Evolutionary conservation across 2,113 vertebrate species (phyloP).

Genomic region (Clinocottus analis): DNA sequence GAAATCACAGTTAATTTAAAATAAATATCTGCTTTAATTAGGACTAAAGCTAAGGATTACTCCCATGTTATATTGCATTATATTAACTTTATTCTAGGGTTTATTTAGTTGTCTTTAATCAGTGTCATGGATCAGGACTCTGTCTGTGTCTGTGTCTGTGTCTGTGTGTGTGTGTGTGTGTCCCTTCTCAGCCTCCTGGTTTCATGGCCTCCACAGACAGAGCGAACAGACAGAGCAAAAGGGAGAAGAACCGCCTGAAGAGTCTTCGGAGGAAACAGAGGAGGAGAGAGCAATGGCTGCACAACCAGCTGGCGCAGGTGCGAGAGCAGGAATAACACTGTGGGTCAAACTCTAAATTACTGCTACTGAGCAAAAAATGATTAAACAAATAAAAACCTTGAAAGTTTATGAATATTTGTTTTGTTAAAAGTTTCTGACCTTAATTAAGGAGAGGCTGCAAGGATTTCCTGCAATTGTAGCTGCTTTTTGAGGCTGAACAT

Average conservation of each 20-base stretch:
- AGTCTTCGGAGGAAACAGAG: conserved; percentile 86
- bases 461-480: not conserved
- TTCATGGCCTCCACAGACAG: conserved; percentile 35
- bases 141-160: conserved; percentile 1
- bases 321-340: not conserved
- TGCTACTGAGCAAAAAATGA: not conserved
- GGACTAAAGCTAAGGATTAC: not conserved
- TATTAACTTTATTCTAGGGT: too few species aligned
- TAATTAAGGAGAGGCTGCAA: not conserved
- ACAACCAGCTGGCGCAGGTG: conserved; percentile 71
- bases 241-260: conserved; percentile 87
- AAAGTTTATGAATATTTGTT: not conserved
- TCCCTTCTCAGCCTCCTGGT: conserved; percentile 28
- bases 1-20: not conserved
- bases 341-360: not conserved
- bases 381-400: not conserved
- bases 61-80: not conserved
- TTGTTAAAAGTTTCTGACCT: not conserved
- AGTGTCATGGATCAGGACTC: not conserved
- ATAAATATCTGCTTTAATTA: not conserved
- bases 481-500: not conserved
- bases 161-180: not conserved
- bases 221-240: conserved; percentile 80
- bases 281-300: conserved; percentile 84
- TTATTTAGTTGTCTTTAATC: too few species aligned